Base-by-base conservation (phyloP, 2,113 vertebrate genomes). In the Delphinus delphis region DNA sequence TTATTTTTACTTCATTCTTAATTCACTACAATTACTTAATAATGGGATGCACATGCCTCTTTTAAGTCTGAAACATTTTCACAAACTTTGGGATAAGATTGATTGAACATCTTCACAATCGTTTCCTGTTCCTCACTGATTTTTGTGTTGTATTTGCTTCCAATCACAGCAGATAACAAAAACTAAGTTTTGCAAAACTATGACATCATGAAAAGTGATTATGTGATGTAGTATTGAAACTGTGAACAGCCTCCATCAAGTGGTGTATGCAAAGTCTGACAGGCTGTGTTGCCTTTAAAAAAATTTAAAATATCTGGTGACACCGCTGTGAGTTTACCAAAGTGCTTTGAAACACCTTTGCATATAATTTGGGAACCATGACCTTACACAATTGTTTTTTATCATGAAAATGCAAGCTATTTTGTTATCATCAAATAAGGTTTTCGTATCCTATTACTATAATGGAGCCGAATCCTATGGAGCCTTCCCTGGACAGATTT, bases 1-100 rank as follows among this genome's bases (percentile, higher is more conserved):
- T 26, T 23, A 81, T 44, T 81, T 97, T 74, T 47, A 63, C 65
- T 94, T 95, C 9, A 73, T 90, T 92, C 10, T 94, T 71, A 77
- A 65, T 41, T 50, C 14, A 60, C 31, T 26, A 38, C 12, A 73
- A 31, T 55, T 47, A 67, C 15, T 80, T 76, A n/a, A 33, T 79
- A 73, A 50, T 58, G 31, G 71, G 17, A 86, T 33, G 0, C 4
- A 20, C 38, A 28, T 6, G 5, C 10, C 17, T 38, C 20, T 50
- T 50, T 38, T n/a, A 36, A 68, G 6, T 28, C 23, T 33, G 36
- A 79, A 6, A 15, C 0, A 67, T 77, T 79, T 70, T 74, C 23
- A 73, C 47, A 11, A 20, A 38, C 28, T 58, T 67, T 83, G 26
- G 11, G 92, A 38, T 71, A 86, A 62, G 28, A 87, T 1, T 55